Evolutionary conservation across 2,888 invertebrate species (phyloP).

Genomic region (Pyrrhia umbra): DNA sequence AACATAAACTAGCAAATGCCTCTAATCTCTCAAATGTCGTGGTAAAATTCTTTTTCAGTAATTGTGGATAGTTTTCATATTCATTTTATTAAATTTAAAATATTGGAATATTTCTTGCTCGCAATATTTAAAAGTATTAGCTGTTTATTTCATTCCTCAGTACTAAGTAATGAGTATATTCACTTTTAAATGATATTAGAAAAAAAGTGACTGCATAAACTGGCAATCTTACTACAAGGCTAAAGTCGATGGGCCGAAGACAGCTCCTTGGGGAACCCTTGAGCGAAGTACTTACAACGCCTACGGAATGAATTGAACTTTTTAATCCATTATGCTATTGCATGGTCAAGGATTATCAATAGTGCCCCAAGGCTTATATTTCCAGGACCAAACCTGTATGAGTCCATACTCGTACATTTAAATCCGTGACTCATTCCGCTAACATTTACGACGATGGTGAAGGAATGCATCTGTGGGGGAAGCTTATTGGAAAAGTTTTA

Average conservation of each 20-base stretch:
- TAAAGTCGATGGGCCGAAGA: constrained; percentile 12
- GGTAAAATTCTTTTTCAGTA: background rate
- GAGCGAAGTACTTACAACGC: constrained; percentile 1
- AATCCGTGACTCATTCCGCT: constrained; percentile 58
- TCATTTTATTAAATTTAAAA: no score
- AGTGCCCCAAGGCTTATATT: constrained; percentile 26
- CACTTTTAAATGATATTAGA: no score
- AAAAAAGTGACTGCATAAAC: background rate
- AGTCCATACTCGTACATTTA: constrained; percentile 42
- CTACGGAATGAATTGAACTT: constrained; percentile 22
- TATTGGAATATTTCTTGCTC: no score
- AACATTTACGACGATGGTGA: constrained; percentile 61
- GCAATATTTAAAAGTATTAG: no score
- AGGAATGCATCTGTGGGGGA: constrained; percentile 79
- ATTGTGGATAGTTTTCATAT: constrained; percentile 3
- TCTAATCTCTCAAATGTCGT: background rate
- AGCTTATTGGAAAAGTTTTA: constrained; percentile 89
- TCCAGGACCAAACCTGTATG: constrained; percentile 10
- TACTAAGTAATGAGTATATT: no score
- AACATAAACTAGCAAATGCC: constrained; percentile 17
- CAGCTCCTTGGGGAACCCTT: constrained; percentile 45
- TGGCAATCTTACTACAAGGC: background rate
- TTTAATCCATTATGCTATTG: constrained; percentile 53
- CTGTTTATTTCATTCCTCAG: no score
- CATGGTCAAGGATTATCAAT: constrained; percentile 42